Evolutionary conservation across 2,113 vertebrate genomes (phyloP).

Genomic region (Delphinus delphis): DNA sequence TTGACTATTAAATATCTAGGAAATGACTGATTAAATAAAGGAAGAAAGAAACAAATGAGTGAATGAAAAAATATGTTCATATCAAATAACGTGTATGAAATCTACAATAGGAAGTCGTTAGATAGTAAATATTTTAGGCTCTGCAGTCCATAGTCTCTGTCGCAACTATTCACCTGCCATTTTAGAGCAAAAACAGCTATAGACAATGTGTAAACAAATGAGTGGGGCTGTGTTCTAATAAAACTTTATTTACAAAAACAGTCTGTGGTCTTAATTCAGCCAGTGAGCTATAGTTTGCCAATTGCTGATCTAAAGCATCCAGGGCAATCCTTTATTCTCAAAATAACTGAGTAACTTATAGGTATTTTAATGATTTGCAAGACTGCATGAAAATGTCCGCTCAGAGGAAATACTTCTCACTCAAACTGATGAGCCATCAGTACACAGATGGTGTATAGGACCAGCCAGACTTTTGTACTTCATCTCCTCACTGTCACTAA

Average conservation of each 20-base stretch:
- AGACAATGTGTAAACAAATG: background rate
- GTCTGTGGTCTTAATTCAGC: background rate
- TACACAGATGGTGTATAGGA: background rate
- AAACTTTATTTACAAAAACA: slow-evolving; percentile 33
- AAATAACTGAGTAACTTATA: slow-evolving; percentile 5
- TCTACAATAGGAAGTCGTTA: background rate
- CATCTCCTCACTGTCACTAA: background rate
- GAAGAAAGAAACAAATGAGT: background rate
- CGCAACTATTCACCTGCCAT: background rate
- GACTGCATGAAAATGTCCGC: background rate
- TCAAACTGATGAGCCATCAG: background rate
- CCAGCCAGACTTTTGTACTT: background rate
- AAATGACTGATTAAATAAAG: background rate
- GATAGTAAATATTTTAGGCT: background rate
- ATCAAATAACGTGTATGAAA: background rate
- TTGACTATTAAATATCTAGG: background rate
- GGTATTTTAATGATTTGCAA: slow-evolving; percentile 18
- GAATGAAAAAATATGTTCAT: background rate
- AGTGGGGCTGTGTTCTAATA: background rate
- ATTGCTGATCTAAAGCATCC: background rate
- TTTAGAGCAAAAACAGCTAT: background rate
- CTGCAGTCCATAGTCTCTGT: background rate
- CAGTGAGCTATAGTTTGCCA: background rate
- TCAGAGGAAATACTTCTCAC: background rate
- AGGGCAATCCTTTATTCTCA: background rate